A percentile compares a stretch with the other conserved stretches of the same genome.
phyloP scores from a whole-genome alignment of 2,797 vertebrate genomes.

The Loriculus beryllinus region DNA sequence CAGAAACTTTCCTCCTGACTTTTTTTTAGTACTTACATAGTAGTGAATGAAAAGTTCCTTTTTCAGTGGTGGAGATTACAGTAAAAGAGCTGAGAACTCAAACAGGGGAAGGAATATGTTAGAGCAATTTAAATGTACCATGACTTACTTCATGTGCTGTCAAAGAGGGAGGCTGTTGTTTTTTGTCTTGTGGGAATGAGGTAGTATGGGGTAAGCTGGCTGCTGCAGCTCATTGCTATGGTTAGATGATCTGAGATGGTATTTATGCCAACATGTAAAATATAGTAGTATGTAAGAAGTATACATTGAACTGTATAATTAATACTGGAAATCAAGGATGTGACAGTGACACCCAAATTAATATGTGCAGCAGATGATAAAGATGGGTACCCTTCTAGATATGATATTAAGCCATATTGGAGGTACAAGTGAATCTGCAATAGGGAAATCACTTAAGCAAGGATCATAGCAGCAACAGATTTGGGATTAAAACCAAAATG shows the following conservation, averaged over 20 bases:
- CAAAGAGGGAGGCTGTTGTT: neutral
- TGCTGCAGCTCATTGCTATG: neutral
- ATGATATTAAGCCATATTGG: neutral
- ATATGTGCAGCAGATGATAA: neutral
- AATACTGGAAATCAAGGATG: neutral
- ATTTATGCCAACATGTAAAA: neutral
- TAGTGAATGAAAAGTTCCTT: neutral
- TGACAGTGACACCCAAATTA: neutral
- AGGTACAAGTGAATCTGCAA: neutral
- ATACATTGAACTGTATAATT: neutral
- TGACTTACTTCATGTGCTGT: neutral
- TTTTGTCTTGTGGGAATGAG: slow-evolving; percentile 2
- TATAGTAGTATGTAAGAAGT: neutral
- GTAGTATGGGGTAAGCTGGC: neutral
- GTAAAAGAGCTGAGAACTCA: slow-evolving; percentile 23
- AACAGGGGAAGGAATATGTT: neutral
- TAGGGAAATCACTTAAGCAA: neutral
- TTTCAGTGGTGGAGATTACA: neutral
- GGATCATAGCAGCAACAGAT: neutral
- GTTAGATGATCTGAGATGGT: neutral
- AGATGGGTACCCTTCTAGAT: neutral
- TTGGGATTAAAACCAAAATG: slow-evolving; percentile 17
- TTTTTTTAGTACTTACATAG: neutral
- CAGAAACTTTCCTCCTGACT: neutral
- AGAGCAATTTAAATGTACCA: neutral